Conservation (phyloP, 2,113 vertebrate genomes). For the Ctenomys sociabilis region DNA sequence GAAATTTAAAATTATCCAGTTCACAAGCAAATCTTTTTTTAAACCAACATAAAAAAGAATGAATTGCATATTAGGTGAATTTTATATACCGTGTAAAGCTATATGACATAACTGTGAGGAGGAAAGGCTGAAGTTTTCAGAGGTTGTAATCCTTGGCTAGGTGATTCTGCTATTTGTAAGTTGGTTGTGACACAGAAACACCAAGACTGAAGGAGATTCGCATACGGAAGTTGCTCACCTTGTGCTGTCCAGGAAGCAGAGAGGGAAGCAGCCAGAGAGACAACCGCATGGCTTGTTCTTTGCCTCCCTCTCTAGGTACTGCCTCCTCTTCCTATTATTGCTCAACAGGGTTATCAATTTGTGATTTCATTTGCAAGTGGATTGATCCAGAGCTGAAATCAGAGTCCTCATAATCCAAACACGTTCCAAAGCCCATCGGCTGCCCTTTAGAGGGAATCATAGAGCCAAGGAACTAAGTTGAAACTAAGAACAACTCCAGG, state of each 20-base stretch:
- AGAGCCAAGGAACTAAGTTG: not conserved
- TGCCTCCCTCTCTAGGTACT: not conserved
- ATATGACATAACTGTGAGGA: not conserved
- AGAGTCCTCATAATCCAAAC: not conserved
- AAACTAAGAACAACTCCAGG: not conserved
- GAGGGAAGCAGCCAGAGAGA: not conserved
- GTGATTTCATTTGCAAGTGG: not conserved
- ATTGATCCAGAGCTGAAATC: not conserved
- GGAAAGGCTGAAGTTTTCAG: not conserved
- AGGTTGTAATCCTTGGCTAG: not conserved
- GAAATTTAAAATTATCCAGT: not conserved
- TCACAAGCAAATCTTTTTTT: not conserved
- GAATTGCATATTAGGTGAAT: fast-evolving
- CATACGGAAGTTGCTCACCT: not conserved
- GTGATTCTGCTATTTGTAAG: not conserved
- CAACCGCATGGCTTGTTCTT: too few species aligned
- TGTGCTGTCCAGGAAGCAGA: not conserved
- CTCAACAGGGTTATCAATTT: too few species aligned
- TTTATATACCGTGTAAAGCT: too few species aligned
- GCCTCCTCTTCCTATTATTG: not conserved
- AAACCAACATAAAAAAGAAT: not conserved
- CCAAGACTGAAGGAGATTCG: not conserved
- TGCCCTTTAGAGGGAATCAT: not conserved
- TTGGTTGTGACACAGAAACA: not conserved
- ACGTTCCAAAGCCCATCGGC: not conserved